These are phyloP conservation scores for Tringa solitaria DNA, from an alignment of 2,113 vertebrate genomes.

Conservation along the genomic window DNA sequence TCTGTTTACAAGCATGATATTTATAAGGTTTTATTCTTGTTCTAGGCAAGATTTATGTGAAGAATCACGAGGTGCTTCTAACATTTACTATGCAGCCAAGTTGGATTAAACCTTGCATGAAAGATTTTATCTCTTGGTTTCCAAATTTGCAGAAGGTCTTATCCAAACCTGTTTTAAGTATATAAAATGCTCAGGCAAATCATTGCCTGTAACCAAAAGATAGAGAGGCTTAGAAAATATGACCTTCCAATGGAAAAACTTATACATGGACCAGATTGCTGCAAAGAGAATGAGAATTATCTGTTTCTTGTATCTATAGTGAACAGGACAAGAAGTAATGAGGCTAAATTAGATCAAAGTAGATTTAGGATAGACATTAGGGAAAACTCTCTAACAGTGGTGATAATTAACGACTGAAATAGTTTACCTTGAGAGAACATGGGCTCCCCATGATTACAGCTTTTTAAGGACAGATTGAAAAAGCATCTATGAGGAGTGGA, in stretches of 20 bases:
- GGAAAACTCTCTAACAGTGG: background rate
- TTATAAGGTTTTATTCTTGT: constrained; percentile 10
- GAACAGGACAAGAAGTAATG: background rate
- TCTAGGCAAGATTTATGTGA: constrained; percentile 5
- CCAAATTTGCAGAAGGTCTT: constrained; percentile 38
- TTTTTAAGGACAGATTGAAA: background rate
- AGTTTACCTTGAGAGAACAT: background rate
- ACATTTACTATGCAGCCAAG: background rate
- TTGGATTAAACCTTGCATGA: background rate
- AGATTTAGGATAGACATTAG: background rate
- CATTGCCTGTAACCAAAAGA: background rate
- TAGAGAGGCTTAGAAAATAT: background rate
- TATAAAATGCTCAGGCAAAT: constrained; percentile 4
- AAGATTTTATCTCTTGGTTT: constrained; percentile 38
- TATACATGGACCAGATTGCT: background rate
- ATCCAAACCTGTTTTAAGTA: constrained; percentile 2
- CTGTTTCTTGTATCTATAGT: background rate
- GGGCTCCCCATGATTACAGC: background rate
- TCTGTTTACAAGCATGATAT: background rate
- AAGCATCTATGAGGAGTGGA: background rate
- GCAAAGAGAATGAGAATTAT: background rate
- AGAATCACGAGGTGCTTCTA: background rate
- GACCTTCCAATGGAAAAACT: background rate
- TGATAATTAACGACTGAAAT: constrained; percentile 6
- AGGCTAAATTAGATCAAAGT: constrained; percentile 14